Percentiles rank a stretch among this genome's conserved stretches.
Conservation (phyloP, 1,140 invertebrate species). For the Neodiprion lecontei region DNA sequence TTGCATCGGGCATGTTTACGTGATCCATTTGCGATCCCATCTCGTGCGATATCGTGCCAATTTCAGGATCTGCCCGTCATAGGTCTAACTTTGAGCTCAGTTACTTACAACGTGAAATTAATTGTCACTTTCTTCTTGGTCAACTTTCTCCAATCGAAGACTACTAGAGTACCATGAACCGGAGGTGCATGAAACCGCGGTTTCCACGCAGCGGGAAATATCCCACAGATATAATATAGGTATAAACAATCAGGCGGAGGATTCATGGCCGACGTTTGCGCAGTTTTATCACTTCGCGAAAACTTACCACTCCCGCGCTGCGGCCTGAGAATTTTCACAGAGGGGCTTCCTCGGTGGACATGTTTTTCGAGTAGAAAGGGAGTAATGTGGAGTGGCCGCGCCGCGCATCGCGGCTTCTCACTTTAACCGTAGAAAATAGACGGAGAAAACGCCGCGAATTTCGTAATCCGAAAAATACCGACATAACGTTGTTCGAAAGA, state of each 20-base stretch:
- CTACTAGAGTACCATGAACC: not conserved
- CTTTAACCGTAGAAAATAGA: too few relatives aligned
- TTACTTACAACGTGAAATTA: too few relatives aligned
- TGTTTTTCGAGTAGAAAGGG: slow-evolving; percentile 57
- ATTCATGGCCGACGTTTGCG: not conserved
- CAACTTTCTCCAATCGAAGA: not conserved
- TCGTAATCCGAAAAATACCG: not conserved
- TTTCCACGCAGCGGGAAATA: not conserved
- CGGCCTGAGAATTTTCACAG: not conserved
- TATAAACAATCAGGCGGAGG: not conserved
- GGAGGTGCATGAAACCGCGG: not conserved
- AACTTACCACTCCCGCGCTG: not conserved
- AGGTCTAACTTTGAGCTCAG: too few relatives aligned
- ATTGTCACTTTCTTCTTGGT: too few relatives aligned
- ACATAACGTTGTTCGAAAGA: not conserved
- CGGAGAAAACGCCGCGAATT: too few relatives aligned
- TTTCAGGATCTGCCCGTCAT: too few relatives aligned
- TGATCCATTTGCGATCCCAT: too few relatives aligned
- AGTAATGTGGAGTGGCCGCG: slow-evolving; percentile 61
- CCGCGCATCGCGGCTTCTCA: slow-evolving; percentile 51
- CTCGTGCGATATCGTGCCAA: too few relatives aligned
- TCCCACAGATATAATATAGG: too few relatives aligned
- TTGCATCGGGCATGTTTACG: too few relatives aligned
- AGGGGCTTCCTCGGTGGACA: slow-evolving; percentile 43
- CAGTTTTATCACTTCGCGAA: not conserved